phyloP scores from a whole-genome alignment of 2,888 invertebrate genomes.

The Drosophila fulvimacula region DNA sequence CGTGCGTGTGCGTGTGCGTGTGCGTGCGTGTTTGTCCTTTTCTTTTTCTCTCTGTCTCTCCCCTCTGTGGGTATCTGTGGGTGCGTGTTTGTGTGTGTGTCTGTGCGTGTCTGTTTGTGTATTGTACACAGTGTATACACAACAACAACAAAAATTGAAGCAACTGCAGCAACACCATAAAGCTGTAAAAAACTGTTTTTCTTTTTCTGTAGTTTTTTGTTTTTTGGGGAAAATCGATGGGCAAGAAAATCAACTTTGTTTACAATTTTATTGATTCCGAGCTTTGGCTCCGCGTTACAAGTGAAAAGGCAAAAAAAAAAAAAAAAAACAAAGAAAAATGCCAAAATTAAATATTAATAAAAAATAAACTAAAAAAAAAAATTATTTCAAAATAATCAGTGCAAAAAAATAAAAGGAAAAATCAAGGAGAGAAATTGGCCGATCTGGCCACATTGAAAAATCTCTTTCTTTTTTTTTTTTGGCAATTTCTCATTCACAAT shows the following conservation, averaged over 20 bases:
- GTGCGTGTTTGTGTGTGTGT: conserved; percentile 27
- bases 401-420: neutral
- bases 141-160: conserved; percentile 62
- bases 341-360: neutral
- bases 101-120: conserved; percentile 35
- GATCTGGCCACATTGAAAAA: conserved; percentile 32
- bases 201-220: neutral
- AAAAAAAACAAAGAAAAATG: neutral
- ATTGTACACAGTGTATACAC: conserved; percentile 56
- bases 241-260: conserved; percentile 64
- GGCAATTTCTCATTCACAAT: neutral
- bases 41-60: conserved; percentile 24
- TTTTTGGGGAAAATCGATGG: conserved; percentile 76
- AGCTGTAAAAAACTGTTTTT: conserved; percentile 29
- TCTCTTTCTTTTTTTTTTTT: conserved; percentile 17
- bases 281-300: conserved; percentile 29
- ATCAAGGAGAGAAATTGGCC: neutral
- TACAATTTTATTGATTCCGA: conserved; percentile 75
- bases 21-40: conserved; percentile 45
- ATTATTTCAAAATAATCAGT: neutral
- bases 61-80: conserved; percentile 1
- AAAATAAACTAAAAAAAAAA: neutral
- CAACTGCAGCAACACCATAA: conserved; percentile 41
- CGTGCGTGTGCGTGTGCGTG: conserved; percentile 33
- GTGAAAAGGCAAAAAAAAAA: conserved; percentile 14